These are phyloP conservation scores for Platysternon megacephalum DNA, from an alignment of 2,113 vertebrate genomes.

Conservation along the genomic window DNA sequence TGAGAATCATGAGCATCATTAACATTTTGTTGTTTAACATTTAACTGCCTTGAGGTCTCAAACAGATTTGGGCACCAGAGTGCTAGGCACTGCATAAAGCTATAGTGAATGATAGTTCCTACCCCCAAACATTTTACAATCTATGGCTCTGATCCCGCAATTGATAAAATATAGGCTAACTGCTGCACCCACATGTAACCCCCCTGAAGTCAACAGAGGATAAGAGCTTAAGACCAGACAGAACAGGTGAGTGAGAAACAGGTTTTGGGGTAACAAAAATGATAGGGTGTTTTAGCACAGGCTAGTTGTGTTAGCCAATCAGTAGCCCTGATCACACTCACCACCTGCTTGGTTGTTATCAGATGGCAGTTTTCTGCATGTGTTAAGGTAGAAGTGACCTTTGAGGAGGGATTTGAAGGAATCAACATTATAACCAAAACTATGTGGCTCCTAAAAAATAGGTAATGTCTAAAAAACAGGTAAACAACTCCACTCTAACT, in stretches of 20 bases:
- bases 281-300: not conserved
- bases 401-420: not conserved
- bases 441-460: not conserved
- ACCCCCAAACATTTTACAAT: not conserved
- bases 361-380: not conserved
- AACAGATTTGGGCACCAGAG: not conserved
- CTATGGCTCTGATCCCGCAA: not conserved
- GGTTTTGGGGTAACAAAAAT: not conserved
- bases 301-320: not conserved
- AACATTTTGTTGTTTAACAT: not conserved
- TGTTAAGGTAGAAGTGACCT: not conserved
- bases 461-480: not conserved
- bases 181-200: not conserved
- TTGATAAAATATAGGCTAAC: not conserved
- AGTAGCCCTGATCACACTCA: not conserved
- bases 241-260: not conserved
- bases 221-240: not conserved
- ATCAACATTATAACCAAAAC: not conserved
- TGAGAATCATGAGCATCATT: not conserved
- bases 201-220: not conserved
- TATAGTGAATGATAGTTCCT: not conserved
- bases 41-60: not conserved
- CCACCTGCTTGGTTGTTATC: rapidly evolving
- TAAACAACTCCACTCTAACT: not conserved
- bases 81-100: not conserved